Evolutionary conservation across 2,797 vertebrate genomes (phyloP).

Genomic region (Mus caroli): DNA sequence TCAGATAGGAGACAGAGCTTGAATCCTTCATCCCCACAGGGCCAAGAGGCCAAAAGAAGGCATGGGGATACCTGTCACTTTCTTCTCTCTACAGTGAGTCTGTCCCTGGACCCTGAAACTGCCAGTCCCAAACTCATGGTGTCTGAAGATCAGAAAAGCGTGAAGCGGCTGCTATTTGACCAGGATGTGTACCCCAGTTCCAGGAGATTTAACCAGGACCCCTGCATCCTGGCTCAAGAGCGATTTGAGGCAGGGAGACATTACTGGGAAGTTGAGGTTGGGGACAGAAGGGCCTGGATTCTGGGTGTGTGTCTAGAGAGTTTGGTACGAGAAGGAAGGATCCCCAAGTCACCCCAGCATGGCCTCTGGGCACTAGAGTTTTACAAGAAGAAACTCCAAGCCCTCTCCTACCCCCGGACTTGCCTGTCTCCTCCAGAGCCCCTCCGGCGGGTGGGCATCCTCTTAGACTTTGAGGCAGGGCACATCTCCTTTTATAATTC

Average conservation of each 20-base stretch:
- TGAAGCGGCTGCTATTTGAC: conserved; percentile 85
- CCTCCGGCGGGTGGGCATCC: conserved; percentile 66
- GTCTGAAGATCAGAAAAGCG: conserved; percentile 85
- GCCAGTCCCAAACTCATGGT: conserved; percentile 91
- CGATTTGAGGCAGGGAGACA: conserved; percentile 87
- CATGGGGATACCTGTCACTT: not conserved
- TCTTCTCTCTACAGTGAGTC: conserved; percentile 68
- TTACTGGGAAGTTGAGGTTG: conserved; percentile 92
- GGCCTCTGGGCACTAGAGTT: conserved; percentile 81
- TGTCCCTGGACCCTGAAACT: conserved; percentile 85
- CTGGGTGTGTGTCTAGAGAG: conserved; percentile 90
- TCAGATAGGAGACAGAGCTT: too few species aligned
- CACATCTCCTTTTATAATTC: conserved; percentile 74
- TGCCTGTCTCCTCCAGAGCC: not conserved
- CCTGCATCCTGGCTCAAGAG: conserved; percentile 89
- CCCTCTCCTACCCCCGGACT: conserved; percentile 62
- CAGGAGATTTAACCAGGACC: conserved; percentile 89
- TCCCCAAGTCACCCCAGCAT: not conserved
- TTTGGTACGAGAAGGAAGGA: conserved; percentile 84
- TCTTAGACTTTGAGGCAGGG: conserved; percentile 73
- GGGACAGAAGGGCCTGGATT: conserved; percentile 90
- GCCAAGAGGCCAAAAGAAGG: rapidly evolving
- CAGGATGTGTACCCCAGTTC: conserved; percentile 71
- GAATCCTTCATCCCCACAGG: rapidly evolving
- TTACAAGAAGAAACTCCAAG: conserved; percentile 69